Conservation (phyloP, 1,140 invertebrate species). For the Homalodisca vitripennis region DNA sequence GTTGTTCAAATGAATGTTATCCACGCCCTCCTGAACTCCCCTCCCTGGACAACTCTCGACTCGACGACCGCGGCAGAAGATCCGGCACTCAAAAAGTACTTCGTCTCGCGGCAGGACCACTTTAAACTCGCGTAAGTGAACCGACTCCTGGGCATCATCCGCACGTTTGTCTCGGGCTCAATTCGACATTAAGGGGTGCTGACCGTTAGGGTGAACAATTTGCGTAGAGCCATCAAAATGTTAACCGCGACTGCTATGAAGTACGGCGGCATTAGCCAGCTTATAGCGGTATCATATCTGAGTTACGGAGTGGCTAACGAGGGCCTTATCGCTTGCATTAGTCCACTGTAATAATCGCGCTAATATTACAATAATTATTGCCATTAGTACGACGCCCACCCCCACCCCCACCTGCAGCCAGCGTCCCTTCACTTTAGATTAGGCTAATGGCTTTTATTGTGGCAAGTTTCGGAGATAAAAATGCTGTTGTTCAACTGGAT, state of each 20-base stretch:
- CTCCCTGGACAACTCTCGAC: too few relatives aligned
- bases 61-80: not conserved
- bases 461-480: not conserved
- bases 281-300: constrained; percentile 6
- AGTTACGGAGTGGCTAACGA: constrained; percentile 1
- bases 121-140: constrained; percentile 15
- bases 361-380: constrained; percentile 19
- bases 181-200: constrained; percentile 1
- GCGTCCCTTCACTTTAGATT: not conserved
- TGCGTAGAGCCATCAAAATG: constrained; percentile 12
- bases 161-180: not conserved
- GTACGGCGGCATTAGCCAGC: constrained; percentile 19
- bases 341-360: constrained; percentile 13
- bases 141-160: not conserved
- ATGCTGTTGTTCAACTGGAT: not conserved
- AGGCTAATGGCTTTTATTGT: not conserved
- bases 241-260: constrained; percentile 3
- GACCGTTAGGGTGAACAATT: not conserved
- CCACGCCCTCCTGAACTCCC: too few relatives aligned
- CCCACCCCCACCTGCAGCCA: not conserved
- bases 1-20: too few relatives aligned
- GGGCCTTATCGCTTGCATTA: constrained; percentile 12
- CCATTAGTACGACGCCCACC: not conserved
- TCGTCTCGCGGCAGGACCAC: not conserved
- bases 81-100: constrained; percentile 3